Evolutionary conservation across 37 sponge, comb jelly and placozoan species (phyloP), one percentile per base, ranked within the genome.

Genomic region (Bolinopsis microptera): DNA sequence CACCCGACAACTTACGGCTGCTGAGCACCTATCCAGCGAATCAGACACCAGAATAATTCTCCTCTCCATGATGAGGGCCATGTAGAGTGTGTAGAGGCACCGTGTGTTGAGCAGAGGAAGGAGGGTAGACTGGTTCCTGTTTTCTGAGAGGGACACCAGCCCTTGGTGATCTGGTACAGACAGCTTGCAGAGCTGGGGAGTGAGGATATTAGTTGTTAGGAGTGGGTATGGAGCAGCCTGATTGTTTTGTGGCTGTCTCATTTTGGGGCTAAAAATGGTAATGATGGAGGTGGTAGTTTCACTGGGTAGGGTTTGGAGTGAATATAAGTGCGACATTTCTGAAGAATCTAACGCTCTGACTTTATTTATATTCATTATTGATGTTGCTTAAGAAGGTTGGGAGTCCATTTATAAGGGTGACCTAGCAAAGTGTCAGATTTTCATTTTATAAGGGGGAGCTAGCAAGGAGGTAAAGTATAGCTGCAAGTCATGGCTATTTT

Each of bases 151-250:
- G 13, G 25, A 39, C 27, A 41, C 61, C 30, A 86, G 90, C 2
- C 90, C 90, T 27, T 3, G n/a, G 90, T 86, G 61, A 30, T 86
- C 90, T 24, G 90, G 90, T 8, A 86, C 90, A n/a, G 90, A 39
- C 90, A 86, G 26, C 61, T 86, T 86, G 61, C 41, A 39, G 3
- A 22, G 13, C 90, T 86, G 90, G 31, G 31, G 83, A 82, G 38
- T 31, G 83, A 38, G 38, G 83, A 80, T 35, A 23, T 21, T 80
- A 38, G 38, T 36, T 9, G 36, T 35, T 35, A 13, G 83, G 83
- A 35, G 74, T 61, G 68, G 68, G 68, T 9, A 61, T 9, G 18
- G 68, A 18, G 18, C n/a, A n/a, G n/a, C n/a, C n/a, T n/a, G n/a
- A n/a, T n/a, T n/a, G n/a, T n/a, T n/a, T n/a, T n/a, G n/a, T n/a